A percentile compares a stretch with the other conserved stretches of the same genome.
These are phyloP conservation scores for Sinotaia quadrata DNA, from an alignment of 2,888 invertebrate genomes.

Conservation along the genomic window DNA sequence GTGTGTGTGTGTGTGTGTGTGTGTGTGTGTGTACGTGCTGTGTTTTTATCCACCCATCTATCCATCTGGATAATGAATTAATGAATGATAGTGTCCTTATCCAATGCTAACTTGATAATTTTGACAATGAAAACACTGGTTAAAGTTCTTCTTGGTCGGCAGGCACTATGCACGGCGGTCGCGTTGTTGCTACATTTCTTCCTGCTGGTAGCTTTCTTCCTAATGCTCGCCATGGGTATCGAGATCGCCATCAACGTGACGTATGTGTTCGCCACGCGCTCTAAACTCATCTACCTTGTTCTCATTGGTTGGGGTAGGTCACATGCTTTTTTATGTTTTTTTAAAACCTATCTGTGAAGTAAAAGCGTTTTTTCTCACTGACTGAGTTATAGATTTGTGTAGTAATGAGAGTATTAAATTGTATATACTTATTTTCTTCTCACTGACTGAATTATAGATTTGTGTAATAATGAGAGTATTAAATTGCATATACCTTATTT, in stretches of 20 bases:
- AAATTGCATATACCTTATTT: no score
- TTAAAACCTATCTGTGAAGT: no score
- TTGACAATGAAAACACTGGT: no score
- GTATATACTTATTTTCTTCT: no score
- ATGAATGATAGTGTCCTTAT: no score
- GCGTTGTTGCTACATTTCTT: slow-evolving; percentile 63
- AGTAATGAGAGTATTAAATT: no score
- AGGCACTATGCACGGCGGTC: slow-evolving; percentile 58
- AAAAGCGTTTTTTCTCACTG: no score
- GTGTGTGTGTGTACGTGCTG: neutral
- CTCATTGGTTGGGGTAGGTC: slow-evolving; percentile 60
- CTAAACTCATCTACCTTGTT: slow-evolving; percentile 45
- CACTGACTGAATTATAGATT: no score
- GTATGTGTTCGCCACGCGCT: slow-evolving; percentile 59
- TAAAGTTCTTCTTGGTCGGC: neutral
- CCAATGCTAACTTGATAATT: no score
- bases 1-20: slow-evolving; percentile 7
- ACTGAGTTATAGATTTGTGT: no score
- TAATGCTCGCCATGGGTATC: slow-evolving; percentile 65
- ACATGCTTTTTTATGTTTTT: neutral
- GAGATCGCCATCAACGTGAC: slow-evolving; percentile 60
- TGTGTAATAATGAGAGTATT: no score
- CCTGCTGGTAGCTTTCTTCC: slow-evolving; percentile 63
- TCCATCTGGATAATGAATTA: no score
- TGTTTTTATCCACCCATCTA: neutral